A percentile compares a stretch with the other conserved stretches of the same genome.
Conservation (phyloP, 2,888 invertebrate species). For the Xestia ashworthii region DNA sequence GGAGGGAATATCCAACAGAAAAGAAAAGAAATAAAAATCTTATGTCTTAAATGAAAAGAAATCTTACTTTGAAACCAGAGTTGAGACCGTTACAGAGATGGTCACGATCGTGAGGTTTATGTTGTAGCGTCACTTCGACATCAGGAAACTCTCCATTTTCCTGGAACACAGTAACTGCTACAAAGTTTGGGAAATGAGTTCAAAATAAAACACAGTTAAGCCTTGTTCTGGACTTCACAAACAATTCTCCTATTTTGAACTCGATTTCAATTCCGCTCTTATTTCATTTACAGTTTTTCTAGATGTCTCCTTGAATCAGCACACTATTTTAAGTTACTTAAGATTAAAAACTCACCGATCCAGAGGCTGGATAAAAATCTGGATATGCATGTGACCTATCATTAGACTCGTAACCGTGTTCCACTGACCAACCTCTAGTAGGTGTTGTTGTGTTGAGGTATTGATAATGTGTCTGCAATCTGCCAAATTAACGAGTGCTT, state of each 20-base stretch:
- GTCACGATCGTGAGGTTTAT: conserved; percentile 57
- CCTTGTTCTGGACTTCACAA: neutral
- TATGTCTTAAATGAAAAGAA: too few species aligned
- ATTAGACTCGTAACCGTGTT: conserved; percentile 65
- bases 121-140: conserved; percentile 64
- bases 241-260: neutral
- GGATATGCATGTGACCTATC: neutral
- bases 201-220: neutral
- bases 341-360: conserved; percentile 66
- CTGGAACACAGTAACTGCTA: conserved; percentile 45
- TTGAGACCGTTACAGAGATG: conserved; percentile 65
- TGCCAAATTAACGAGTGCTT: conserved; percentile 31
- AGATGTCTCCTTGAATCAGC: neutral
- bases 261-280: neutral
- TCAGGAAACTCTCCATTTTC: conserved; percentile 69
- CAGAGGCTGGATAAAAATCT: conserved; percentile 70
- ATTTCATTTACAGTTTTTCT: too few species aligned
- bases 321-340: neutral
- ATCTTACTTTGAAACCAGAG: conserved; percentile 72
- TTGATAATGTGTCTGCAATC: conserved; percentile 67
- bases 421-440: conserved; percentile 67
- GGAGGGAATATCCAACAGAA: neutral
- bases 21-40: neutral
- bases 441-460: conserved; percentile 58
- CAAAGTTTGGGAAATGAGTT: neutral